A percentile compares a stretch with the other conserved stretches of the same genome.
phyloP scores from a whole-genome alignment of 2,113 vertebrate genomes.

The Catharus bicknelli region DNA sequence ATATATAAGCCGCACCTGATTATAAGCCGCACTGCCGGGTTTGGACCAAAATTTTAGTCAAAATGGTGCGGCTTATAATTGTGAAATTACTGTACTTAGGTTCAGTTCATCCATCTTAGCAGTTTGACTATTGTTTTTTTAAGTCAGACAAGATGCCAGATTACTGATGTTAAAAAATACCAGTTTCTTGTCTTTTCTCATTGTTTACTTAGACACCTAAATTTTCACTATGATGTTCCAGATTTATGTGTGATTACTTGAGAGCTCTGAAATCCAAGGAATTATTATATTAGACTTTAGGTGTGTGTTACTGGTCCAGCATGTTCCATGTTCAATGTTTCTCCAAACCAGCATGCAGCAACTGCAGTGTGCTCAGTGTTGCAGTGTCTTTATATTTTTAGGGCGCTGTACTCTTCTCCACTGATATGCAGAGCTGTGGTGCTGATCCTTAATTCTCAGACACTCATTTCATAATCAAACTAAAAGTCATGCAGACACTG shows the following conservation, averaged over 20 bases:
- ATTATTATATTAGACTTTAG: neutral
- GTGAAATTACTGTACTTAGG: too few relatives aligned
- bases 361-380: neutral
- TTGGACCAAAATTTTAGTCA: too few relatives aligned
- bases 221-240: neutral
- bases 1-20: too few relatives aligned
- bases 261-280: accelerated
- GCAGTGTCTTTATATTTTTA: neutral
- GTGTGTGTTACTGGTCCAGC: neutral
- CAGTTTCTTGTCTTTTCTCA: neutral
- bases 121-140: neutral
- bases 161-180: neutral
- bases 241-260: neutral
- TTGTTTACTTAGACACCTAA: accelerated
- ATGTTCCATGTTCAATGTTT: neutral
- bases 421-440: neutral
- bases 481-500: neutral
- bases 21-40: too few relatives aligned
- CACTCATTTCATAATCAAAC: neutral
- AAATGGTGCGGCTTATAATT: too few relatives aligned
- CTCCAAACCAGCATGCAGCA: accelerated
- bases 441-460: neutral
- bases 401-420: neutral
- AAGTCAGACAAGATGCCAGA: neutral
- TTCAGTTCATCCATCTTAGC: neutral